phyloP scores from a whole-genome alignment of 2,888 invertebrate species.

The Octonoba sinensis region DNA sequence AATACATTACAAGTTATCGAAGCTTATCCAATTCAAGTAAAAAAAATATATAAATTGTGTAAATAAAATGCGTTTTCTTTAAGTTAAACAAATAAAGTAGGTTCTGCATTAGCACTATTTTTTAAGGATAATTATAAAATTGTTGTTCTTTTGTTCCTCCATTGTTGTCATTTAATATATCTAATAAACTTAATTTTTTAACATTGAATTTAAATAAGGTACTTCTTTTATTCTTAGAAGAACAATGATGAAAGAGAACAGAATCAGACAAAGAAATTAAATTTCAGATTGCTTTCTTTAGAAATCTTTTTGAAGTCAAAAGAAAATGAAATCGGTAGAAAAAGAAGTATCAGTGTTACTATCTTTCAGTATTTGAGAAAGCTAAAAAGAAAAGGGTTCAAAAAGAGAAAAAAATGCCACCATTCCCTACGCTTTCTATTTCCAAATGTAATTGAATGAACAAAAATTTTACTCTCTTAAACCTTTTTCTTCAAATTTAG shows the following conservation, averaged over 20 bases:
- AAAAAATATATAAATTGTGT: too few relatives aligned
- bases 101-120: too few relatives aligned
- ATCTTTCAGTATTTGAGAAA: slow-evolving; percentile 19
- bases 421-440: slow-evolving; percentile 30
- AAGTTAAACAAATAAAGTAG: too few relatives aligned
- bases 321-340: slow-evolving; percentile 10
- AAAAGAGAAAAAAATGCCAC: slow-evolving; percentile 8
- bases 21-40: too few relatives aligned
- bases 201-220: too few relatives aligned
- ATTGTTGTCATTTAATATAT: too few relatives aligned
- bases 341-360: slow-evolving; percentile 15
- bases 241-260: neutral
- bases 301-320: slow-evolving; percentile 7
- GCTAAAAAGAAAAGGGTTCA: slow-evolving; percentile 10
- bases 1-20: too few relatives aligned
- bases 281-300: slow-evolving; percentile 14
- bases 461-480: slow-evolving; percentile 14
- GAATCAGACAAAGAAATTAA: slow-evolving; percentile 4
- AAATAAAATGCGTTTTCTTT: too few relatives aligned
- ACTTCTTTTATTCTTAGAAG: neutral
- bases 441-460: slow-evolving; percentile 38
- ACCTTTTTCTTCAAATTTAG: slow-evolving; percentile 21
- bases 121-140: too few relatives aligned
- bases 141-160: too few relatives aligned
- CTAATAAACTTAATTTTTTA: too few relatives aligned